These are phyloP conservation scores for Gortyna flavago DNA, from an alignment of 2,888 invertebrate species.

Conservation along the genomic window DNA sequence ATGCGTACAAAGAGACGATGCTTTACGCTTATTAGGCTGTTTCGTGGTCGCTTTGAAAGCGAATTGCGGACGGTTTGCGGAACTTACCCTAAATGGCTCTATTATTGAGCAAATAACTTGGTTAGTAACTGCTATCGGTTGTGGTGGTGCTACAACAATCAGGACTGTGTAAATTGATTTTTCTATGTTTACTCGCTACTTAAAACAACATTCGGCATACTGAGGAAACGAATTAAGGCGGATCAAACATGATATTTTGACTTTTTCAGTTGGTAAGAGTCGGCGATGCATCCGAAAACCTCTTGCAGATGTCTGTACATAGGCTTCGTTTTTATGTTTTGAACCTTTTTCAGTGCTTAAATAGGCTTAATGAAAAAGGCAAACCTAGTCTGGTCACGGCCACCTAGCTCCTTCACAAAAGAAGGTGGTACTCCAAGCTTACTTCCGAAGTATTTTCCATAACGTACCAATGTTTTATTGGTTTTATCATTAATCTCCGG, in stretches of 20 bases:
- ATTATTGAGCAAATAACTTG: conserved; percentile 32
- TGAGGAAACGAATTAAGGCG: background rate
- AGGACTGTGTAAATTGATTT: background rate
- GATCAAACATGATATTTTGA: background rate
- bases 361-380: background rate
- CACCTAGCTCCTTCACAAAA: background rate
- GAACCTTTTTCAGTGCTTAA: background rate
- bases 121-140: background rate
- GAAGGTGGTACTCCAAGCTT: background rate
- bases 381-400: background rate
- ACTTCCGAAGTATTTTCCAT: conserved; percentile 41
- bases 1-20: conserved; percentile 40
- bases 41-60: conserved; percentile 32
- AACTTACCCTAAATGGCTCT: conserved; percentile 27
- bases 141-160: background rate
- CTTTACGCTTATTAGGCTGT: conserved; percentile 43
- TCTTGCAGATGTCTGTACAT: background rate
- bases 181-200: background rate
- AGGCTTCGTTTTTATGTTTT: too few species aligned
- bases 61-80: background rate
- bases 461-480: conserved; percentile 49
- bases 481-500: conserved; percentile 58
- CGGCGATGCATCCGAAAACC: too few species aligned
- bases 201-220: background rate
- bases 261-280: background rate